Evolutionary conservation across 2,888 invertebrate genomes (phyloP), one percentile per base, ranked within the genome.

Genomic region (Lamellibrachia satsuma): DNA sequence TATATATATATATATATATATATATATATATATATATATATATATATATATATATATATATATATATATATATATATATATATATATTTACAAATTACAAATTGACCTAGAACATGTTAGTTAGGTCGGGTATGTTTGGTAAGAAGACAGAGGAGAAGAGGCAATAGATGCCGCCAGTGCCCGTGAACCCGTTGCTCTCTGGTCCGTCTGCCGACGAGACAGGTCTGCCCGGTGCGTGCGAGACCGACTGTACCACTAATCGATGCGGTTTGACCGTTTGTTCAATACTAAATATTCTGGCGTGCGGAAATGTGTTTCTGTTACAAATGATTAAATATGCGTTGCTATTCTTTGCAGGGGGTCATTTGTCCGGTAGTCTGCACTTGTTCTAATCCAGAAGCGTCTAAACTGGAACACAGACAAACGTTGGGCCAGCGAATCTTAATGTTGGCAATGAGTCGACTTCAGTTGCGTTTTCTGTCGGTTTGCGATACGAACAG

Each of bases 181-280:
- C 22, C n/a, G 22, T 75, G 8, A n/a, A 3, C 75, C 22, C 15
- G 75, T 15, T 75, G 75, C 75, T 15, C 22, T 22, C 4, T 75
- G 75, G 22, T 6, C 15, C 22, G n/a, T n/a, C 75, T 75, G 6
- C 75, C 15, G 15, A 75, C 75, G 22, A 15, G 6, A 11, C 75
- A 75, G 6, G 22, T 75, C 15, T 22, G 1, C n/a, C 22, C 75
- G n/a, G 75, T 75, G 75, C 75, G 75, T 75, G 75, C 22, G 75
- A 75, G 75, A 22, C 6, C 15, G n/a, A 75, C 6, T 22, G 75
- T 22, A n/a, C 75, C n/a, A 22, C 75, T 75, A 75, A 75, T 75
- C 75, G 75, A 75, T 75, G 75, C 22, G 75, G 75, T 75, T 75
- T 75, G 75, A 75, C 75, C 75, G 75, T n/a, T 75, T 75, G 75